Evolutionary conservation across 2,888 invertebrate species (phyloP).

Genomic region (Drosophila niveifrons): DNA sequence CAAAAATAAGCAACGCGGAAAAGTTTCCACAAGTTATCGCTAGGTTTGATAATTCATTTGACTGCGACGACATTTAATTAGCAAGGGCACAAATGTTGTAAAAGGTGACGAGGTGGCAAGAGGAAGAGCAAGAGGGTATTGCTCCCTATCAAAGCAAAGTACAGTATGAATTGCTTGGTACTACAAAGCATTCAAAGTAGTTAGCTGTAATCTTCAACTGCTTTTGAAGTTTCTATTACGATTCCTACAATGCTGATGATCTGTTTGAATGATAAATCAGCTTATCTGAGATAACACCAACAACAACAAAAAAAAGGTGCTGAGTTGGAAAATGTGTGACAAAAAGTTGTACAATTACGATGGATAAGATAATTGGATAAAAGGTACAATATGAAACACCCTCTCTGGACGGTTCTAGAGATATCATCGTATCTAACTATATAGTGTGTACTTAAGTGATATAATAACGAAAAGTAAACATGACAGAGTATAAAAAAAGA

Average conservation of each 20-base stretch:
- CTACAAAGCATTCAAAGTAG: too few species aligned
- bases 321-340: not conserved
- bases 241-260: not conserved
- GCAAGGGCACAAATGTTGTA: conserved; percentile 8
- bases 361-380: conserved; percentile 18
- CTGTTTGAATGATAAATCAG: not conserved
- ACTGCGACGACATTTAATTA: conserved; percentile 38
- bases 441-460: not conserved
- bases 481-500: not conserved
- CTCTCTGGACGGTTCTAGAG: not conserved
- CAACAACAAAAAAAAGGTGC: conserved; percentile 6
- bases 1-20: conserved; percentile 4
- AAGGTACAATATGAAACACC: not conserved
- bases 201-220: not conserved
- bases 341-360: not conserved
- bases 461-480: not conserved
- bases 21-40: conserved; percentile 34
- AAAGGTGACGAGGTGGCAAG: conserved; percentile 1
- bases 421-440: not conserved
- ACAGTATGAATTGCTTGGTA: too few species aligned
- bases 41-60: conserved; percentile 39
- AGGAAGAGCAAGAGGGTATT: not conserved
- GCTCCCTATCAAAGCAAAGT: not conserved
- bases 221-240: not conserved
- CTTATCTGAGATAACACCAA: conserved; percentile 22